phyloP scores from a whole-genome alignment of 2,888 invertebrate species.

The Apodemia duryi region DNA sequence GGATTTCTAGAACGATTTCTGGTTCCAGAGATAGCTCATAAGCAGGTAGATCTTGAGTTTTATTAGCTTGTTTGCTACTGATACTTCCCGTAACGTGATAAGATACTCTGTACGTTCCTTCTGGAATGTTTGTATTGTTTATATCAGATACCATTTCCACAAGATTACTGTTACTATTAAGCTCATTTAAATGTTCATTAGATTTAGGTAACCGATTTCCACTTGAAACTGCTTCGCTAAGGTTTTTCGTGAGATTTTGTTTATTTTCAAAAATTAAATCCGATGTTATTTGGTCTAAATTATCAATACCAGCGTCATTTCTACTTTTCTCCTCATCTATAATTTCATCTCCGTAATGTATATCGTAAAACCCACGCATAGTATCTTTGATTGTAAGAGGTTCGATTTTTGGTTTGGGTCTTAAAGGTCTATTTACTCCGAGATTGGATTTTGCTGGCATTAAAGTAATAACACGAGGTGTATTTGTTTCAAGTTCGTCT shows the following conservation, averaged over 20 bases:
- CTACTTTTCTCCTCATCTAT: constrained; percentile 37
- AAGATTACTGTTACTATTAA: constrained; percentile 26
- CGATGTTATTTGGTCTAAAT: constrained; percentile 29
- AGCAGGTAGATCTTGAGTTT: constrained; percentile 62
- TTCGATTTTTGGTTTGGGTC: constrained; percentile 80
- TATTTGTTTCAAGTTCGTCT: constrained; percentile 62
- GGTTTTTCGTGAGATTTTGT: constrained; percentile 28
- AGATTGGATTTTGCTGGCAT: constrained; percentile 89
- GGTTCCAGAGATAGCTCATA: constrained; percentile 68
- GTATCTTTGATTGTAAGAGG: constrained; percentile 51
- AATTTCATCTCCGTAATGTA: constrained; percentile 3
- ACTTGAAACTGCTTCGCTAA: constrained; percentile 35
- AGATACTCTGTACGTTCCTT: constrained; percentile 69
- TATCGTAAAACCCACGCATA: constrained; percentile 15
- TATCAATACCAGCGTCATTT: constrained; percentile 37
- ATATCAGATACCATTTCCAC: constrained; percentile 29
- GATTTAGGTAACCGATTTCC: constrained; percentile 63
- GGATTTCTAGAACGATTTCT: constrained; percentile 68
- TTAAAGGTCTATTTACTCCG: constrained; percentile 84
- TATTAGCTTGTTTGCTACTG: constrained; percentile 70
- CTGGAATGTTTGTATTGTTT: constrained; percentile 48
- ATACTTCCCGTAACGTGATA: constrained; percentile 73
- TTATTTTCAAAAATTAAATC: constrained; percentile 42
- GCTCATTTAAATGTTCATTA: constrained; percentile 48
- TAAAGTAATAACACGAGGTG: constrained; percentile 76